Base-by-base conservation (phyloP, 2,888 invertebrate species). In the Steinernema carpocapsae region DNA sequence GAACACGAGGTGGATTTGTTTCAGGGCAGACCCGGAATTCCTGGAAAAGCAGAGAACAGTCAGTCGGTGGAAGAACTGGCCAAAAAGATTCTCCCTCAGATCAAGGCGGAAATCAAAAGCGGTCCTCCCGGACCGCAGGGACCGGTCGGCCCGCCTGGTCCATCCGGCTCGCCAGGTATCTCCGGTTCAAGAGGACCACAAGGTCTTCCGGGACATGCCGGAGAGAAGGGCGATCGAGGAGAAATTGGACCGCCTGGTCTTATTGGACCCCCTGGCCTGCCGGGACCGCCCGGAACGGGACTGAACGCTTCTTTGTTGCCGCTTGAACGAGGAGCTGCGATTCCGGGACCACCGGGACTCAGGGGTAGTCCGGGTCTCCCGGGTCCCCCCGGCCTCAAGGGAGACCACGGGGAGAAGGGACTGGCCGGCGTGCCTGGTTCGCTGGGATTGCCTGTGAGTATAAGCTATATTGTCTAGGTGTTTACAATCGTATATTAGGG, bases 161-260 rank as follows among this genome's bases (percentile, higher is more conserved):
- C 24, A 14, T 43, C 73, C 4, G 79, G 79, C 17, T 37, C 56
- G 12, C 73, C 72, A 24, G 79, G 79, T 14, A 24, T 19, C 0
- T 24, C 42, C 1, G 82, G 82, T 26, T 73, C 78, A 24, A 77
- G 82, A 32, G 84, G 84, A 3, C 83, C 83, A 1, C 85, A 84
- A 73, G 85, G 85, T 32, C 78, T 84, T 45, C 85, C 83, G 48
- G 85, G 86, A 1, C 83, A 77, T 32, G 80, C 82, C 2, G 85
- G 84, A 14, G 83, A 83, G n/a, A 76, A 82, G 72, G 85, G 86
- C 56, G 85, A 86, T 10, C 73, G 86, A 17, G 86, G 86, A 37
- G 85, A 84, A 24, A 85, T 85, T 48, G 86, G 87, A 45, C 80
- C 84, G 19, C 85, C 86, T 3, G 82, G 82, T n/a, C 75, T 72